Percentiles rank a stretch among this genome's conserved stretches.
Evolutionary conservation across 2,888 invertebrate genomes (phyloP).

Genomic region (Smittia aterrima): DNA sequence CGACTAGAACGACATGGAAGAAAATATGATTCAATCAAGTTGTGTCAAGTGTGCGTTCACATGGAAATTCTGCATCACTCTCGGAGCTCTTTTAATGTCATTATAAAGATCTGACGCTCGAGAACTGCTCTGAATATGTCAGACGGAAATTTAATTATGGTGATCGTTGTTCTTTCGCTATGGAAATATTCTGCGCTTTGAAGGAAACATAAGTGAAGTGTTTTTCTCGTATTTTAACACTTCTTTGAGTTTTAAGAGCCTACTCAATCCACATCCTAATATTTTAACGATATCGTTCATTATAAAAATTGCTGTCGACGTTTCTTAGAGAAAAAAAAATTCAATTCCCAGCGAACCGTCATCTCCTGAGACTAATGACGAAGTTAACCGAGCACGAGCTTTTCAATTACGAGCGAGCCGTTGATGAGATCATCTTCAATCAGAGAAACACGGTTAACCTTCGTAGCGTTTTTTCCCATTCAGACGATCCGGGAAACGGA

Average conservation of each 20-base stretch:
- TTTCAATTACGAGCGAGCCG: too few relatives aligned
- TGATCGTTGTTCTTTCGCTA: neutral
- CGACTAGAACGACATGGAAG: neutral
- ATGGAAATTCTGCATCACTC: neutral
- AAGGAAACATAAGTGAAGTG: neutral
- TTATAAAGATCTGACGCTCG: neutral
- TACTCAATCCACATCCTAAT: neutral
- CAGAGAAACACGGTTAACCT: too few relatives aligned
- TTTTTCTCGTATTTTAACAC: too few relatives aligned
- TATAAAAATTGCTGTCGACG: neutral
- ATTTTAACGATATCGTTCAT: slow-evolving; percentile 9
- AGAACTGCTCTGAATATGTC: neutral
- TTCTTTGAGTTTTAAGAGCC: too few relatives aligned
- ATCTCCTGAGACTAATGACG: too few relatives aligned
- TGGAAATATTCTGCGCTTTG: neutral
- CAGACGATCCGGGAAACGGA: too few relatives aligned
- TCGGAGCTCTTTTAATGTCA: neutral
- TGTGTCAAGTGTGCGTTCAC: slow-evolving; percentile 4
- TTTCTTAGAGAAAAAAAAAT: neutral
- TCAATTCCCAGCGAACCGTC: too few relatives aligned
- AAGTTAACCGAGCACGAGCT: too few relatives aligned
- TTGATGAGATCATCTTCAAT: too few relatives aligned
- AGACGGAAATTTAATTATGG: neutral
- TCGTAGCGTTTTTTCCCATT: too few relatives aligned
- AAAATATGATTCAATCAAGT: slow-evolving; percentile 10